phyloP scores from a whole-genome alignment of 1,140 invertebrate genomes.

The Coboldia fuscipes region DNA sequence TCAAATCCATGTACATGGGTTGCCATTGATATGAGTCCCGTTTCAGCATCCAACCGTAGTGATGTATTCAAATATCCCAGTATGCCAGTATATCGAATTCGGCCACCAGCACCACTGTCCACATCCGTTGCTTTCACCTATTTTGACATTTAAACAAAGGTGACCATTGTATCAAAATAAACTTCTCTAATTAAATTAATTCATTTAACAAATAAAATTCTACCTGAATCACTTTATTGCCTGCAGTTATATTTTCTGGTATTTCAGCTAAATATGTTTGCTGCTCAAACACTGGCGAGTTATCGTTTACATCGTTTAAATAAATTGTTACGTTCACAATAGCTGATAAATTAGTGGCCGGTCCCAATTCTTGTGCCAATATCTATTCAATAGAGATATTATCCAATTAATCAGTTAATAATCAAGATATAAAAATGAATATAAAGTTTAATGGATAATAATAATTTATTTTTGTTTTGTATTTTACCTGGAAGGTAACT shows the following conservation, averaged over 20 bases:
- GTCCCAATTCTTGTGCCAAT: slow-evolving; percentile 53
- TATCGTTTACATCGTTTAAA: slow-evolving; percentile 77
- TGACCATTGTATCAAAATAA: background rate
- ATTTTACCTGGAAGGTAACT: slow-evolving; percentile 40
- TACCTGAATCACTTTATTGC: slow-evolving; percentile 50
- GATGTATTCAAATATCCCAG: slow-evolving; percentile 49
- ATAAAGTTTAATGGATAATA: background rate
- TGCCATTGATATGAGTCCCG: slow-evolving; percentile 58
- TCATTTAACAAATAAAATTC: slow-evolving; percentile 9
- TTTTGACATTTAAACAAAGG: background rate
- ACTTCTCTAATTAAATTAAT: too few species aligned
- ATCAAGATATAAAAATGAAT: background rate
- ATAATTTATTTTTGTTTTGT: slow-evolving; percentile 5
- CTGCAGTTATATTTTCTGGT: slow-evolving; percentile 55
- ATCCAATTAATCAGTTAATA: background rate
- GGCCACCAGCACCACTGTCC: slow-evolving; percentile 47
- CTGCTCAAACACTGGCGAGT: slow-evolving; percentile 58
- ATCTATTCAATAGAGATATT: slow-evolving; percentile 27
- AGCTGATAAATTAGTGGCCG: slow-evolving; percentile 46
- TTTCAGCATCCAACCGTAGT: slow-evolving; percentile 52
- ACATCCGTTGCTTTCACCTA: slow-evolving; percentile 45
- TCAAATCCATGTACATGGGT: slow-evolving; percentile 56
- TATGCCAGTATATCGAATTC: slow-evolving; percentile 53
- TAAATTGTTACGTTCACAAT: slow-evolving; percentile 54
- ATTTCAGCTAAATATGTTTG: slow-evolving; percentile 47